These are phyloP conservation scores for Penaeus monodon DNA, from an alignment of 2,888 invertebrate genomes.

Conservation along the genomic window DNA sequence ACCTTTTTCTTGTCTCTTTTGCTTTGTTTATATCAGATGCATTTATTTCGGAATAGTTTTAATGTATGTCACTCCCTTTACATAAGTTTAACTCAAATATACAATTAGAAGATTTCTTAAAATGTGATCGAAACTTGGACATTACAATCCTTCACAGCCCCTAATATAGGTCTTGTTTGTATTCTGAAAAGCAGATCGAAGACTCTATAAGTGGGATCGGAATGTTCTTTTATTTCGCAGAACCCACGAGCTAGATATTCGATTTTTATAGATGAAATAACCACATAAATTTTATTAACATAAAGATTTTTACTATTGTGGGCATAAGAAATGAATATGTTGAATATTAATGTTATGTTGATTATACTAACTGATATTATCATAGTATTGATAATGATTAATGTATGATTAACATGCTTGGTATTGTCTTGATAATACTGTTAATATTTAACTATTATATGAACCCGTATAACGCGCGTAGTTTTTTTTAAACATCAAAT, in stretches of 20 bases:
- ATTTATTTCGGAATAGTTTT: not conserved
- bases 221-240: not conserved
- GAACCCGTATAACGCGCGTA: too few relatives aligned
- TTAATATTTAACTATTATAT: too few relatives aligned
- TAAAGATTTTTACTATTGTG: not conserved
- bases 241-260: not conserved
- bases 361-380: not conserved
- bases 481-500: too few relatives aligned
- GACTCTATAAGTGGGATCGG: not conserved
- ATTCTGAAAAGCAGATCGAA: constrained; percentile 23
- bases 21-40: not conserved
- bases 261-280: constrained; percentile 15
- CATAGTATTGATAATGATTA: too few relatives aligned
- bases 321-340: not conserved
- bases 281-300: not conserved
- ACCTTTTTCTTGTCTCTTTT: too few relatives aligned
- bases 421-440: too few relatives aligned
- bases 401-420: too few relatives aligned
- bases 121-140: not conserved
- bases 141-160: constrained; percentile 47
- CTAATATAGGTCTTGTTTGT: constrained; percentile 47
- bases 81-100: too few relatives aligned
- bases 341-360: not conserved
- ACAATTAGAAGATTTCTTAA: too few relatives aligned
- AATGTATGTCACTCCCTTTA: too few relatives aligned